phyloP scores from a whole-genome alignment of 2,113 vertebrate genomes.

The Cacatua alba region DNA sequence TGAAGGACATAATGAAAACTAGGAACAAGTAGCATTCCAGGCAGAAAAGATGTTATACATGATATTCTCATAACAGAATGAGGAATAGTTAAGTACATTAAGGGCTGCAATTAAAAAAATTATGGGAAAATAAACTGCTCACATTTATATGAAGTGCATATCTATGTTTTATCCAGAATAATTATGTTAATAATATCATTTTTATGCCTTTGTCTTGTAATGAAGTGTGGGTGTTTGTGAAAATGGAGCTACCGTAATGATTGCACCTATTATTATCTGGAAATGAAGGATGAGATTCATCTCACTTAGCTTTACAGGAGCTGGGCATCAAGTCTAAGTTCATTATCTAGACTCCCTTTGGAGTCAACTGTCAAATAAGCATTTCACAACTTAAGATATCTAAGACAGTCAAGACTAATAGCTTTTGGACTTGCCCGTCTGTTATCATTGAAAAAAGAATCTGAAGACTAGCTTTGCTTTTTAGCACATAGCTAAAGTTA shows the following conservation, averaged over 20 bases:
- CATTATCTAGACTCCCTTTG: background rate
- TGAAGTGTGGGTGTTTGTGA: background rate
- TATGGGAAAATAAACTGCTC: background rate
- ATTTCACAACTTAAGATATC: background rate
- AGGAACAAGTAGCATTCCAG: background rate
- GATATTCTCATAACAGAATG: background rate
- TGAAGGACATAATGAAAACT: background rate
- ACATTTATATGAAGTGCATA: background rate
- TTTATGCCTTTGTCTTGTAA: background rate
- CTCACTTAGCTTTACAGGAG: background rate
- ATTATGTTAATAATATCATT: conserved; percentile 10
- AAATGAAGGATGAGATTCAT: conserved; percentile 2
- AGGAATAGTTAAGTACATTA: background rate
- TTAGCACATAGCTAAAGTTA: background rate
- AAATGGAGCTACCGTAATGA: background rate
- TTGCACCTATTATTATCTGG: background rate
- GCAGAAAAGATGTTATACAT: background rate
- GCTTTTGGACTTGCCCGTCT: background rate
- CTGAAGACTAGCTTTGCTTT: background rate
- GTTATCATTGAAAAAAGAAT: background rate
- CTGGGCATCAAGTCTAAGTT: background rate
- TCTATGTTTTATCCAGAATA: background rate
- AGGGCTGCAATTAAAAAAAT: background rate
- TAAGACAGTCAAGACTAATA: background rate
- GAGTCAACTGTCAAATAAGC: background rate